phyloP scores from a whole-genome alignment of 2,797 vertebrate genomes.

The Coccyzus lansbergi region DNA sequence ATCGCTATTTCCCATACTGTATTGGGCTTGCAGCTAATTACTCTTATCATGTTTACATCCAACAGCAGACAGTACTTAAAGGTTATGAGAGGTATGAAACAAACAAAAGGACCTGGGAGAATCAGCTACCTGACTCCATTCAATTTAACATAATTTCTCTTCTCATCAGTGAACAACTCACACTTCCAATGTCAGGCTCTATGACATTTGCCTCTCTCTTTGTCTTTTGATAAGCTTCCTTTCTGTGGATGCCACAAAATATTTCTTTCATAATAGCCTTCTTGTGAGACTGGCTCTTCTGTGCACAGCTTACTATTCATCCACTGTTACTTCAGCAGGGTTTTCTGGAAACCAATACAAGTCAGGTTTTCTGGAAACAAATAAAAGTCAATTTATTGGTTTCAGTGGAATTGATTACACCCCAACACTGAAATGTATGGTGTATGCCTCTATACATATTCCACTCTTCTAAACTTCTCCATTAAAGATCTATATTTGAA shows the following conservation, averaged over 20 bases:
- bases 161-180: not conserved
- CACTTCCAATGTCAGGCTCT: not conserved
- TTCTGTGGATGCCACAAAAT: not conserved
- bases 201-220: not conserved
- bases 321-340: not conserved
- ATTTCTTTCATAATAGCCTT: not conserved
- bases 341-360: not conserved
- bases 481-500: not conserved
- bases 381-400: not conserved
- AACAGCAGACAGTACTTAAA: not conserved
- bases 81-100: not conserved
- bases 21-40: not conserved
- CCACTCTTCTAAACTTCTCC: not conserved
- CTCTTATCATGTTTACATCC: not conserved
- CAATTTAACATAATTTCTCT: not conserved
- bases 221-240: not conserved
- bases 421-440: accelerated
- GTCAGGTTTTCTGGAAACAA: not conserved
- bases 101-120: not conserved
- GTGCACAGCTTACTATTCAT: not conserved
- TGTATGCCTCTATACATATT: not conserved
- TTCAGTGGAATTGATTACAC: not conserved
- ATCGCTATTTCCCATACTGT: not conserved
- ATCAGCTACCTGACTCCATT: not conserved
- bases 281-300: not conserved